Evolutionary conservation across 2,888 invertebrate species (phyloP).

Genomic region (Phytoseiulus persimilis): DNA sequence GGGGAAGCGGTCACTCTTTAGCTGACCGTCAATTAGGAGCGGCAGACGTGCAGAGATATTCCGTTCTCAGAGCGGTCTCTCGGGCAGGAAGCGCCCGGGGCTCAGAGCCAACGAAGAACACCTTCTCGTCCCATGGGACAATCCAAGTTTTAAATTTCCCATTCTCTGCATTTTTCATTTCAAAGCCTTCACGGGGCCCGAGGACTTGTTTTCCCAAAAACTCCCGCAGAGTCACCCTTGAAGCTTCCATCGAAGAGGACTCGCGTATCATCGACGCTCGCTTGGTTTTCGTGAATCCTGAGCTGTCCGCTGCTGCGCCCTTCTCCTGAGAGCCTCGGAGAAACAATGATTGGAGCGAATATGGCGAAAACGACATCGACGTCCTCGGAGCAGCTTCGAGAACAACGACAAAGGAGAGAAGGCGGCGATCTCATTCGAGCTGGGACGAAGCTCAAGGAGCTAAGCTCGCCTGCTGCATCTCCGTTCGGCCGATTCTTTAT

Average conservation of each 20-base stretch:
- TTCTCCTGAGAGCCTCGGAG: background rate
- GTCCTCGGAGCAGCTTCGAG: background rate
- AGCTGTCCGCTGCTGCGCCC: no score
- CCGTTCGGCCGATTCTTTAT: background rate
- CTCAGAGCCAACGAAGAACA: background rate
- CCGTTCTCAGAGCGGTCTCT: background rate
- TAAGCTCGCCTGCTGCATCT: background rate
- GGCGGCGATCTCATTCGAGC: background rate
- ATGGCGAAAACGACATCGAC: background rate
- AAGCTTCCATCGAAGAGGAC: no score
- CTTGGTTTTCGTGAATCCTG: no score
- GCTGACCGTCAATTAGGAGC: background rate
- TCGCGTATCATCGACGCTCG: no score
- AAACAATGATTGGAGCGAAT: background rate
- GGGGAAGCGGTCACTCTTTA: background rate
- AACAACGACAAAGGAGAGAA: background rate
- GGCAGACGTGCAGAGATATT: background rate
- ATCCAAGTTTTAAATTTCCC: background rate
- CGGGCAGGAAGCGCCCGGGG: background rate
- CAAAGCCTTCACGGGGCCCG: background rate
- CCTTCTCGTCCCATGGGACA: background rate
- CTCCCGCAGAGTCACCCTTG: no score
- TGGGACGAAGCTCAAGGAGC: background rate
- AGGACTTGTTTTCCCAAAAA: background rate
- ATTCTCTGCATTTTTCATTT: background rate